Evolutionary conservation across 2,797 vertebrate species (phyloP).

Genomic region (Fundulus diaphanus): DNA sequence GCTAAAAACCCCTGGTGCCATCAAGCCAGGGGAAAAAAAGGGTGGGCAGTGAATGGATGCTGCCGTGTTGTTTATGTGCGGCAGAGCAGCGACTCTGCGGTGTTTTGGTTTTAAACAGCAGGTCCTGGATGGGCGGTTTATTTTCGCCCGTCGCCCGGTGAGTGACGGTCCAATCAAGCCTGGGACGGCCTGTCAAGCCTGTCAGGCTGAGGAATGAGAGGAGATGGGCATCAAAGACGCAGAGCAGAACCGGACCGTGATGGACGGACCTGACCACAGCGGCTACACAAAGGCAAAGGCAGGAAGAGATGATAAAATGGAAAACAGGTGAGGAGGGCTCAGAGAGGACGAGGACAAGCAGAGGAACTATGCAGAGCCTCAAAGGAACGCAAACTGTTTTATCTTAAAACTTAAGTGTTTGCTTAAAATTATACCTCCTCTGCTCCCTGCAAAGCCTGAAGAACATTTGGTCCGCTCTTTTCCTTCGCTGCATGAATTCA

Average conservation of each 20-base stretch:
- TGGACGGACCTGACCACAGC: conserved; percentile 61
- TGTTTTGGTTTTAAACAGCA: conserved; percentile 65
- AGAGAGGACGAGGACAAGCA: neutral
- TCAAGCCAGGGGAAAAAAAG: conserved; percentile 9
- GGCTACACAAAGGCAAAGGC: conserved; percentile 26
- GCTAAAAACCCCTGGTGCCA: neutral
- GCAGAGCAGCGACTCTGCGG: conserved; percentile 56
- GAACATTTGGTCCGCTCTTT: neutral
- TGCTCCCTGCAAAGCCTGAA: neutral
- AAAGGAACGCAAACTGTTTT: neutral
- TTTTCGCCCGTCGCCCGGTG: conserved; percentile 65
- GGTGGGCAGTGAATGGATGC: conserved; percentile 29
- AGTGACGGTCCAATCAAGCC: conserved; percentile 74
- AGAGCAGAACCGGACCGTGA: conserved; percentile 65
- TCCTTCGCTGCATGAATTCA: neutral
- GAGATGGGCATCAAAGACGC: conserved; percentile 71
- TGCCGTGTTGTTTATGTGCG: conserved; percentile 31
- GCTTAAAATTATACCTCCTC: neutral
- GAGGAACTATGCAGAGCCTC: neutral
- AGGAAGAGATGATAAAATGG: conserved; percentile 29
- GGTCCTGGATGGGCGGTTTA: conserved; percentile 62
- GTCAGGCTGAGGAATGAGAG: conserved; percentile 77
- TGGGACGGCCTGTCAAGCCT: conserved; percentile 68
- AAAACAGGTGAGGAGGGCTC: conserved; percentile 27
- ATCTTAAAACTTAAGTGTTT: too few species aligned